Conservation (phyloP, 2,113 vertebrate species). For the Stomatorhinus ivindoensis region DNA sequence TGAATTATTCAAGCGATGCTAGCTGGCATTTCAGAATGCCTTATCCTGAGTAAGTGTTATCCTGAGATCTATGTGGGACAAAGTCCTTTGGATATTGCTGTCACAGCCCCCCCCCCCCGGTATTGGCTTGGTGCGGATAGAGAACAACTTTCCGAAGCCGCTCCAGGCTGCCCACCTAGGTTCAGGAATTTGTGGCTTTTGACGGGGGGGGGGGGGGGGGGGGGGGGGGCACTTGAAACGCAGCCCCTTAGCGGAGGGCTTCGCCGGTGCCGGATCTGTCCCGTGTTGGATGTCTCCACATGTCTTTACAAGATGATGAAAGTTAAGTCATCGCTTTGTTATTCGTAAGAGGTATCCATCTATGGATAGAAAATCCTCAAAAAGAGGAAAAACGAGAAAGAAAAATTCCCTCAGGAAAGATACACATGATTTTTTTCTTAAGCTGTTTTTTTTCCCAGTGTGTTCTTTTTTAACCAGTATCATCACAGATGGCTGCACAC, state of each 20-base stretch:
- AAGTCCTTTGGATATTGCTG: neutral
- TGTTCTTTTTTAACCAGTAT: slow-evolving; percentile 12
- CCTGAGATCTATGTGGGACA: neutral
- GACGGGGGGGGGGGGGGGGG: neutral
- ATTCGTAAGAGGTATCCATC: slow-evolving; percentile 14
- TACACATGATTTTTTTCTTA: slow-evolving; percentile 35
- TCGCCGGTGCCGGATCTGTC: slow-evolving; percentile 6
- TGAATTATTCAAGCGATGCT: neutral
- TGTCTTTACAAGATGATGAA: slow-evolving; percentile 14
- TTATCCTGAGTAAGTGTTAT: neutral
- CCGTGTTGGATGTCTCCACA: slow-evolving; percentile 5
- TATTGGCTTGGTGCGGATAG: neutral
- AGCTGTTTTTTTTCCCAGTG: neutral
- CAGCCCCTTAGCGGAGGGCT: neutral
- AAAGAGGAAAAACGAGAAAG: neutral
- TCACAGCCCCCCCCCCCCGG: neutral
- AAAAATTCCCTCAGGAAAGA: slow-evolving; percentile 7
- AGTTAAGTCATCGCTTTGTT: slow-evolving; percentile 17
- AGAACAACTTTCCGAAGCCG: neutral
- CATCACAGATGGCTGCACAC: neutral
- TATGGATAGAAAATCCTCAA: slow-evolving; percentile 15
- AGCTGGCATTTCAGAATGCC: neutral
- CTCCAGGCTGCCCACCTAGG: neutral
- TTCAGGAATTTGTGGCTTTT: neutral
- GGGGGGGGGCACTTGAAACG: neutral